Evolutionary conservation across 2,797 vertebrate genomes (phyloP).

Genomic region (Cuculus canorus): DNA sequence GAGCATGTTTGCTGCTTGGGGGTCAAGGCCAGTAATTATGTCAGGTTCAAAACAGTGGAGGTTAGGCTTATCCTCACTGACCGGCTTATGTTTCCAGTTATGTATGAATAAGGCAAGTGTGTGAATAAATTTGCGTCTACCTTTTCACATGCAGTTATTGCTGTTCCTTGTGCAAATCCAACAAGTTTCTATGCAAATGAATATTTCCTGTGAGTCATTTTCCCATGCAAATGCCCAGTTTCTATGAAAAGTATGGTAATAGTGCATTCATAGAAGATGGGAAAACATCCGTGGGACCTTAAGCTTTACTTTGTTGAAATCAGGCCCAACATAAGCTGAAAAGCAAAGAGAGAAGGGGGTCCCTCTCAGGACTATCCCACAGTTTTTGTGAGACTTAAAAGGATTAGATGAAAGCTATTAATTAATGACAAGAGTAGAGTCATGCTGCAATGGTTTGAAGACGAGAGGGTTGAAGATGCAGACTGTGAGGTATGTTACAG

Average conservation of each 20-base stretch:
- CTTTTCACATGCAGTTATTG: conserved; percentile 63
- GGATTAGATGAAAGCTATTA: background rate
- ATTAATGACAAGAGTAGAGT: background rate
- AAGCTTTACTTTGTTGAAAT: conserved; percentile 39
- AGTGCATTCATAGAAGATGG: conserved; percentile 59
- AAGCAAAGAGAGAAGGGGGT: conserved; percentile 42
- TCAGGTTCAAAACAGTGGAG: conserved; percentile 10
- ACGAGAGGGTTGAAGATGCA: background rate
- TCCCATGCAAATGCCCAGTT: conserved; percentile 70
- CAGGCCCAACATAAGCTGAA: background rate
- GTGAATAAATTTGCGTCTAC: conserved; percentile 57
- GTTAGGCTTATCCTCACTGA: conserved; percentile 12
- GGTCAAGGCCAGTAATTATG: conserved; percentile 17
- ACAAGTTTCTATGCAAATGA: conserved; percentile 66
- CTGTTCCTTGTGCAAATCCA: conserved; percentile 63
- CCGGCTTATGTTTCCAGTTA: conserved; percentile 52
- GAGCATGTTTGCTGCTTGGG: background rate
- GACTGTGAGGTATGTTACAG: background rate
- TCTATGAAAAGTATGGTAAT: conserved; percentile 67
- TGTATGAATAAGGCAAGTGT: conserved; percentile 54
- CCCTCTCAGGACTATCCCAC: background rate
- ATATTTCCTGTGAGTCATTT: conserved; percentile 72
- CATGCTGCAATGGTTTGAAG: background rate
- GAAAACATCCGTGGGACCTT: conserved; percentile 71
- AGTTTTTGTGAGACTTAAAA: background rate